phyloP scores from a whole-genome alignment of 1,140 invertebrate genomes.

The Halyomorpha halys region DNA sequence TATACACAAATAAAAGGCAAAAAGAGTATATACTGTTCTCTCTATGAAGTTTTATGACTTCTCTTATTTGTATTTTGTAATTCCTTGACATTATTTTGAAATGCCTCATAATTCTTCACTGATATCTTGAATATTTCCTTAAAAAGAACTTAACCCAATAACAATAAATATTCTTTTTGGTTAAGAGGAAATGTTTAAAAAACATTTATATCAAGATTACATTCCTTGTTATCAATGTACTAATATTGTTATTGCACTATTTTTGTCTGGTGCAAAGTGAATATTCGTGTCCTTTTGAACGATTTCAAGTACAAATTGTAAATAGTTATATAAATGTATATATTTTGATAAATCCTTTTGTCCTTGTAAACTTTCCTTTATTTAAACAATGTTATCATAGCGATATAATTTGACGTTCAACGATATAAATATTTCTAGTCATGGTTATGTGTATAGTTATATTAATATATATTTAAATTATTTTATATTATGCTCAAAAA shows the following conservation, averaged over 20 bases:
- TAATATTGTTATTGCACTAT: constrained; percentile 14
- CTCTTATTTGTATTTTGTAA: not conserved
- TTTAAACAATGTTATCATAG: constrained; percentile 3
- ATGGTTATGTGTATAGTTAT: not conserved
- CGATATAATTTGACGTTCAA: not conserved
- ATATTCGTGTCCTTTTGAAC: constrained; percentile 1
- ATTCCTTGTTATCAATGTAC: constrained; percentile 10
- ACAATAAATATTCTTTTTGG: not conserved
- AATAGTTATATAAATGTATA: constrained; percentile 14
- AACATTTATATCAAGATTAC: not conserved
- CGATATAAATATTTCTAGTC: constrained; percentile 8
- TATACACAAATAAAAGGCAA: not conserved
- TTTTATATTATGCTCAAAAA: too few relatives aligned
- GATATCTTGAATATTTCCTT: not conserved
- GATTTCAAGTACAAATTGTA: constrained; percentile 15
- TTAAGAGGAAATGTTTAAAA: not conserved
- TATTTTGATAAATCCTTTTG: constrained; percentile 16
- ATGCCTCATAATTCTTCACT: not conserved
- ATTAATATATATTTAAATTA: too few relatives aligned
- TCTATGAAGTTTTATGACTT: not conserved
- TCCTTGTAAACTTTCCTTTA: constrained; percentile 10
- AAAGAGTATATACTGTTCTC: not conserved
- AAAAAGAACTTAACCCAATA: not conserved
- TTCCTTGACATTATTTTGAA: not conserved
- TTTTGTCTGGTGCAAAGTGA: constrained; percentile 9